phyloP scores from a whole-genome alignment of 1,140 invertebrate species.

The Euglossa dilemma region DNA sequence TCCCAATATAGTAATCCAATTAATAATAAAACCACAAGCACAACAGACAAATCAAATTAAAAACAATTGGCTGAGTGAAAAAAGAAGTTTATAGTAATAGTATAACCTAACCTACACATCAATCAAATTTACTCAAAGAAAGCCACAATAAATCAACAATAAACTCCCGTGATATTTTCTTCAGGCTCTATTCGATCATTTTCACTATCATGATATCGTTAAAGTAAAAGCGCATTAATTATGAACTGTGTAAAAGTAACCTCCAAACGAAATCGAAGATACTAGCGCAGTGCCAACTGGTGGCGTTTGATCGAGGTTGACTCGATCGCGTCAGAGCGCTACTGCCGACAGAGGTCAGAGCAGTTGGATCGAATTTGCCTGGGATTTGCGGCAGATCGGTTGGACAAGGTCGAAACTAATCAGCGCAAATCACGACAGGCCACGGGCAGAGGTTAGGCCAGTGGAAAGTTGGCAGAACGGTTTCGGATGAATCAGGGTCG shows the following conservation, averaged over 20 bases:
- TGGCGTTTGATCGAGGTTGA: background rate
- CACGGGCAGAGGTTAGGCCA: background rate
- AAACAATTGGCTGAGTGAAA: background rate
- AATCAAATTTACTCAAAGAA: no score
- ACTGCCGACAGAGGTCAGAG: no score
- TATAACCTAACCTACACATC: no score
- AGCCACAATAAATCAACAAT: no score
- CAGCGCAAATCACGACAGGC: slow-evolving; percentile 11
- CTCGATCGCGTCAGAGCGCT: background rate
- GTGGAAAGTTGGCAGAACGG: slow-evolving; percentile 1
- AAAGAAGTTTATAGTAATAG: background rate
- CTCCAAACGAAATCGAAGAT: background rate
- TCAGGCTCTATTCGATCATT: background rate
- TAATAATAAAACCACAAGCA: no score
- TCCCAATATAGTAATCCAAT: no score
- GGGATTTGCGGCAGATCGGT: slow-evolving; percentile 18
- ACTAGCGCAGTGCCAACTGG: background rate
- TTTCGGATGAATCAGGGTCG: background rate
- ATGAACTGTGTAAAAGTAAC: background rate
- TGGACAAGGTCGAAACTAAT: slow-evolving; percentile 30
- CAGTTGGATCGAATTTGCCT: background rate
- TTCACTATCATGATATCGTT: background rate
- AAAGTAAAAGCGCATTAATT: background rate
- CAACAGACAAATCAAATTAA: no score
- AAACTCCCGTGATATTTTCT: background rate